phyloP scores from a whole-genome alignment of 2,113 vertebrate species.

The Rhinoptilus africanus region DNA sequence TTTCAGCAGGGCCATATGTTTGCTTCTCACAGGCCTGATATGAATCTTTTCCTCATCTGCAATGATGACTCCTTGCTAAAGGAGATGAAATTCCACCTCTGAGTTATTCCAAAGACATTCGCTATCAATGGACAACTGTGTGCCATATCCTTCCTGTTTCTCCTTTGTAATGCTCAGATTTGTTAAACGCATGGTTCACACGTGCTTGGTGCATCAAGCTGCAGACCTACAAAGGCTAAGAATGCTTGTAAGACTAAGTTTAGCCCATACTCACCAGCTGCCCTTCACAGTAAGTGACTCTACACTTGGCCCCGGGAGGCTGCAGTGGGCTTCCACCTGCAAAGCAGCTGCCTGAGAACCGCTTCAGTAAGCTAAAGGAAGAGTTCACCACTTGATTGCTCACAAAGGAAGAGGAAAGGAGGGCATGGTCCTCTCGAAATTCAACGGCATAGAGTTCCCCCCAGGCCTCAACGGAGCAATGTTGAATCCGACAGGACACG shows the following conservation, averaged over 20 bases:
- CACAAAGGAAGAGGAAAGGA: conserved; percentile 27
- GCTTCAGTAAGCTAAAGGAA: conserved; percentile 15
- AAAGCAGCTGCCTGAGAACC: conserved; percentile 47
- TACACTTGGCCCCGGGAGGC: neutral
- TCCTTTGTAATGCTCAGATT: neutral
- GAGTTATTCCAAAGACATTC: neutral
- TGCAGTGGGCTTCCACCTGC: neutral
- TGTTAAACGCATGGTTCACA: neutral
- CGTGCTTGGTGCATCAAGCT: neutral
- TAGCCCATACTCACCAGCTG: conserved; percentile 61
- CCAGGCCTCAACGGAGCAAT: conserved; percentile 32
- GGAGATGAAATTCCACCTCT: conserved; percentile 21
- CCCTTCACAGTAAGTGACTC: conserved; percentile 58
- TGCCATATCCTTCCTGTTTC: neutral
- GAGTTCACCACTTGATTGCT: conserved; percentile 39
- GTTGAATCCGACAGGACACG: neutral
- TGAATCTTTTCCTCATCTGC: neutral
- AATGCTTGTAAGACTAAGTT: neutral
- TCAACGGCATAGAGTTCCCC: conserved; percentile 13
- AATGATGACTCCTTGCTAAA: conserved; percentile 47
- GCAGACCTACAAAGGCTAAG: neutral
- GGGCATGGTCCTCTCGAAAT: neutral
- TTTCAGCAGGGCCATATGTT: neutral
- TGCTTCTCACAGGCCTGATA: conserved; percentile 45
- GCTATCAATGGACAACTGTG: neutral